A percentile compares a stretch with the other conserved stretches of the same genome.
Evolutionary conservation across 37 sponge, comb jelly and placozoan genomes (phyloP).

Genomic region (Hormiphora californensis): DNA sequence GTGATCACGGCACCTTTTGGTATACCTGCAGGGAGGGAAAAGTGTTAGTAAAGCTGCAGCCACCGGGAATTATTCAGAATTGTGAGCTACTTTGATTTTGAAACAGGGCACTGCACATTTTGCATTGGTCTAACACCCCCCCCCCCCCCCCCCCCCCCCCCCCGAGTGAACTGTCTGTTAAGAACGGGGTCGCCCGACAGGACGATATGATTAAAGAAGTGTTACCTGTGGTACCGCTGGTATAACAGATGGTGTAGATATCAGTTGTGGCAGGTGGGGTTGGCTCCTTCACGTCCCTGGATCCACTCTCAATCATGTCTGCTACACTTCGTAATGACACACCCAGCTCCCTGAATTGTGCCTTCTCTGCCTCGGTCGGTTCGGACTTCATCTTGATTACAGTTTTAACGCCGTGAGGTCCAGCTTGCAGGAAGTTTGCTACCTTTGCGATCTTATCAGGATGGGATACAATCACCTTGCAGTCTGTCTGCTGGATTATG

Average conservation of each 20-base stretch:
- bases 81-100: too few relatives aligned
- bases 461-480: constrained; percentile 16
- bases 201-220: too few relatives aligned
- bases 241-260: constrained; percentile 42
- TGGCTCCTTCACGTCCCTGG: background rate
- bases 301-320: background rate
- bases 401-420: background rate
- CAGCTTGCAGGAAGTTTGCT: background rate
- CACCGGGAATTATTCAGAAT: too few relatives aligned
- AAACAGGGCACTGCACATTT: too few relatives aligned
- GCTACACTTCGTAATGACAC: background rate
- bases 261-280: background rate
- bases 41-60: too few relatives aligned
- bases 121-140: too few relatives aligned
- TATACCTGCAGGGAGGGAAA: too few relatives aligned
- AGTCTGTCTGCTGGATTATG: background rate
- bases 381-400: constrained; percentile 9
- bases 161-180: too few relatives aligned
- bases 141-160: too few relatives aligned
- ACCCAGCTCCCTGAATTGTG: background rate
- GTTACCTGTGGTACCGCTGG: constrained; percentile 45
- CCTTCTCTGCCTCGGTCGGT: background rate
- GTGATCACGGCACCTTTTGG: constrained; percentile 92
- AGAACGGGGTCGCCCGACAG: too few relatives aligned
- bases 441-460: constrained; percentile 29